phyloP scores from a whole-genome alignment of 2,797 vertebrate genomes.

The Peromyscus attwateri region DNA sequence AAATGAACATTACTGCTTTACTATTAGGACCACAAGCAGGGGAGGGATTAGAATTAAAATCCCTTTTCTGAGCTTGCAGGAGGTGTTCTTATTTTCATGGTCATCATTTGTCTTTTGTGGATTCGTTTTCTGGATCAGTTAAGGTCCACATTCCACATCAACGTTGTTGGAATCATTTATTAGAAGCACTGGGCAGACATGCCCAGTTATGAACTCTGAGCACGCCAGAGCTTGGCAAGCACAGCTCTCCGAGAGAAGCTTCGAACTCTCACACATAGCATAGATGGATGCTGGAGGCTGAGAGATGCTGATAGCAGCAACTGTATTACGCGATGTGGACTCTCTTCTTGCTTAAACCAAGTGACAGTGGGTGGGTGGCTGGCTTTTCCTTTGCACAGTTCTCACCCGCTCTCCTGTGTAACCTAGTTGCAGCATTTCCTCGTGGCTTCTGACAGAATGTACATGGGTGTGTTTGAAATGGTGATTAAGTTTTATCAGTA shows the following conservation, averaged over 20 bases:
- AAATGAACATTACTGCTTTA: background rate
- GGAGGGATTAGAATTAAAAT: background rate
- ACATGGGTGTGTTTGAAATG: background rate
- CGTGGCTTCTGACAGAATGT: background rate
- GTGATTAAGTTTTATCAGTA: background rate
- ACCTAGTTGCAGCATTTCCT: background rate
- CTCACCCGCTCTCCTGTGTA: background rate
- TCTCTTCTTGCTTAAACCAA: background rate
- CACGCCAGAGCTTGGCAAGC: background rate
- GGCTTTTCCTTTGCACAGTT: background rate
- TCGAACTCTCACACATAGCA: background rate
- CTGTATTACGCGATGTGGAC: background rate
- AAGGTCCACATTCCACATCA: background rate
- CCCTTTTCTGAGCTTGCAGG: background rate
- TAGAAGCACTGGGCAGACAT: background rate
- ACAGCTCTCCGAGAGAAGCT: background rate
- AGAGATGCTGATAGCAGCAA: background rate
- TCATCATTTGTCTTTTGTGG: background rate
- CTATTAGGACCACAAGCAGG: background rate
- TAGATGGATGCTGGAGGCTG: background rate
- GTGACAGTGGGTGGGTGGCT: no score
- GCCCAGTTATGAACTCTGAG: background rate
- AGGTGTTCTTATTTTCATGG: background rate
- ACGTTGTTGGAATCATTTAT: background rate
- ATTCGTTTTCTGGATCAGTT: background rate